Conservation (phyloP, 1,140 invertebrate genomes). For the Lineus longissimus region DNA sequence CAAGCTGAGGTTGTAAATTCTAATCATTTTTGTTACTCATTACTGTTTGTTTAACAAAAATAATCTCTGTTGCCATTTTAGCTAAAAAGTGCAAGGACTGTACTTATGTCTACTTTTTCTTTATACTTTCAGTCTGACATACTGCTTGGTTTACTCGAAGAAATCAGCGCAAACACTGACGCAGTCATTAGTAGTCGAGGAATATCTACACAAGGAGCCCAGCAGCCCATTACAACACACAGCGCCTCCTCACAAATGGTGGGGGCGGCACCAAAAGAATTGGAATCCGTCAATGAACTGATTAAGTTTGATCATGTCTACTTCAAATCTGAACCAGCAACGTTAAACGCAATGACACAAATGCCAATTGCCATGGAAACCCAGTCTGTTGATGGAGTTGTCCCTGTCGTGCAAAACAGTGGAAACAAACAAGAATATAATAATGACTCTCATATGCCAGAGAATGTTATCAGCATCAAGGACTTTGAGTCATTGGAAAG, state of each 20-base stretch:
- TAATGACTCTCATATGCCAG: constrained; percentile 10
- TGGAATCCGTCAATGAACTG: constrained; percentile 55
- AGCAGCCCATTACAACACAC: neutral
- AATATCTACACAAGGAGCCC: constrained; percentile 7
- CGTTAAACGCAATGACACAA: constrained; percentile 17
- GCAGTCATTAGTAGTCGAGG: neutral
- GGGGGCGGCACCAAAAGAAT: constrained; percentile 52
- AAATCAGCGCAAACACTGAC: neutral
- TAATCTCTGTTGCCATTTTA: too few relatives aligned
- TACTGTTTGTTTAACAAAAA: too few relatives aligned
- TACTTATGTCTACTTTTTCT: neutral
- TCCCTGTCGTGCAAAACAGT: neutral
- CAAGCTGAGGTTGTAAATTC: too few relatives aligned
- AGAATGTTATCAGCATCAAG: neutral
- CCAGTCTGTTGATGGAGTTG: neutral
- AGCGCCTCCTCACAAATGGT: constrained; percentile 33
- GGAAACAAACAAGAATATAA: constrained; percentile 13
- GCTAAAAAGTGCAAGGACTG: too few relatives aligned
- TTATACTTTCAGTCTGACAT: constrained; percentile 39
- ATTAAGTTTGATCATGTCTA: constrained; percentile 52
- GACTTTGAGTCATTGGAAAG: constrained; percentile 2
- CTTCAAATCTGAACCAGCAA: constrained; percentile 32
- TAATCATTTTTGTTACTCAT: too few relatives aligned
- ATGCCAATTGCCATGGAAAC: neutral
- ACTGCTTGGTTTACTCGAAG: constrained; percentile 33